A percentile compares a stretch with the other conserved stretches of the same genome.
These are phyloP conservation scores for Pristis pectinata DNA, from an alignment of 2,797 vertebrate species.

Conservation along the genomic window DNA sequence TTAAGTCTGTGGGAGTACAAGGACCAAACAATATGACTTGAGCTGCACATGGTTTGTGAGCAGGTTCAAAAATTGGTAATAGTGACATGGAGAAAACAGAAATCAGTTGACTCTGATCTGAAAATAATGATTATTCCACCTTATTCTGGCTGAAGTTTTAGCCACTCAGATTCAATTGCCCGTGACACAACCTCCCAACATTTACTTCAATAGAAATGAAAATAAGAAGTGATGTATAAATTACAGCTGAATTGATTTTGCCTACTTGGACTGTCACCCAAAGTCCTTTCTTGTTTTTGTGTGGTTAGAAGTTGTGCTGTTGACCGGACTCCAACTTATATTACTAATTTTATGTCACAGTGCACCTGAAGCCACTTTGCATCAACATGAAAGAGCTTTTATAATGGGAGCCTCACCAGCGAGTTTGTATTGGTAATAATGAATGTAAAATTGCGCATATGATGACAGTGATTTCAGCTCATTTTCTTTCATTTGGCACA, in stretches of 20 bases:
- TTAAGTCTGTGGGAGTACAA: background rate
- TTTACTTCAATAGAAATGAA: background rate
- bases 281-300: background rate
- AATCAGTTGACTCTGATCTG: no score
- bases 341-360: background rate
- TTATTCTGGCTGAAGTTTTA: no score
- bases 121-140: no score
- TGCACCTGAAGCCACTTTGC: background rate
- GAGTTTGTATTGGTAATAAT: background rate
- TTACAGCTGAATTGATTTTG: background rate
- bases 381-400: background rate
- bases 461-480: slow-evolving; percentile 21
- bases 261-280: background rate
- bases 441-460: background rate
- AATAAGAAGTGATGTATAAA: background rate
- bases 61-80: no score
- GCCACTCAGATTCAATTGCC: background rate
- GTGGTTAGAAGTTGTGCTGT: background rate
- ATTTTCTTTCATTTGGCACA: slow-evolving; percentile 24
- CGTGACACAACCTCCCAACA: background rate
- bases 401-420: background rate
- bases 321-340: background rate
- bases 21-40: background rate
- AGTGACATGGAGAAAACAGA: no score
- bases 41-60: no score